Conservation (phyloP, 2,797 vertebrate species). For the Dicrostonyx torquatus region DNA sequence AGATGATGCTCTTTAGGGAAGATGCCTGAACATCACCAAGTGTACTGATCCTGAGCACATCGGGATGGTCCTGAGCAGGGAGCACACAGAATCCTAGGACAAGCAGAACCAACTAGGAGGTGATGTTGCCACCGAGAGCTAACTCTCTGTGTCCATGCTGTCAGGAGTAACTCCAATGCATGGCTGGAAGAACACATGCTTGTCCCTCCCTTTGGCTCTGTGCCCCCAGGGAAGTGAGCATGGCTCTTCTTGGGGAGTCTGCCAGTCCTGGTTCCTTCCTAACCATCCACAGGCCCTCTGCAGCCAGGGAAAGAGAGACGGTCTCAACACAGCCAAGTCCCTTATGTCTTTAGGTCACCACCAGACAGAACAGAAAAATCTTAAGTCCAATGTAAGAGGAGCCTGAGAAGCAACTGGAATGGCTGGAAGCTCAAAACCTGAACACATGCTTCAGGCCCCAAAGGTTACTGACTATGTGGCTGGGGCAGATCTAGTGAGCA, state of each 20-base stretch:
- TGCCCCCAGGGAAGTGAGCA: background rate
- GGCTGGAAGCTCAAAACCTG: background rate
- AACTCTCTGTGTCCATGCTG: rapidly evolving
- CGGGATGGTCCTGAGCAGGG: background rate
- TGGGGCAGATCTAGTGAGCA: too few species aligned
- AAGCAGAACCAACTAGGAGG: background rate
- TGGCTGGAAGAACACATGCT: background rate
- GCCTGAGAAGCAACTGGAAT: background rate
- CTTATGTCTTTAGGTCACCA: background rate
- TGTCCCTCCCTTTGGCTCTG: background rate
- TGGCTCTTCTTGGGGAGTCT: background rate
- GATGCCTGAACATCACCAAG: background rate
- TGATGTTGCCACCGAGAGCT: background rate
- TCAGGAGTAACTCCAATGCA: background rate
- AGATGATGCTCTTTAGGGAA: background rate
- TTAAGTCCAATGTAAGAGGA: background rate
- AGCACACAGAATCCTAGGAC: background rate
- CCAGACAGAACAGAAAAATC: background rate
- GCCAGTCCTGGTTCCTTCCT: background rate
- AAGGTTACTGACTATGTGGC: rapidly evolving
- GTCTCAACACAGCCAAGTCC: background rate
- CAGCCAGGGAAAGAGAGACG: background rate
- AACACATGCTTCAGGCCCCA: background rate
- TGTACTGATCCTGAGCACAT: background rate
- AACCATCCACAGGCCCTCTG: background rate